Conservation (phyloP, 2,113 vertebrate species). For the Synchiropus splendidus region DNA sequence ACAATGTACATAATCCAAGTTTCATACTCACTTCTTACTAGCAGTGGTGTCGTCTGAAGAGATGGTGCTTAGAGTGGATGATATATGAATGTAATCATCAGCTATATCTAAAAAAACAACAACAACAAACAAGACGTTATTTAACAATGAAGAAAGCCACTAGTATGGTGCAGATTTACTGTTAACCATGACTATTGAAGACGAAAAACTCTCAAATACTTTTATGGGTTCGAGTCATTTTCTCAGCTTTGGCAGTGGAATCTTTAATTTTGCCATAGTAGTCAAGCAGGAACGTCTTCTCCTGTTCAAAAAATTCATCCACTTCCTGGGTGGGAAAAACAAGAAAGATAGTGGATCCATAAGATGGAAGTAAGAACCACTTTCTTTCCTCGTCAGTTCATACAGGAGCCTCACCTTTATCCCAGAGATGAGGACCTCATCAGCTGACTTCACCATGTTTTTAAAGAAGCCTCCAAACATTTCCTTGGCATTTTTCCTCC, state of each 20-base stretch:
- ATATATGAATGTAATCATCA: constrained; percentile 90
- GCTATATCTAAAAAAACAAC: constrained; percentile 78
- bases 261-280: constrained; percentile 93
- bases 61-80: constrained; percentile 76
- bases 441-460: constrained; percentile 89
- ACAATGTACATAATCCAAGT: too few species aligned
- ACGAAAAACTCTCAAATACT: constrained; percentile 55
- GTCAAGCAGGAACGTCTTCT: constrained; percentile 90
- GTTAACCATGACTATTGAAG: not conserved
- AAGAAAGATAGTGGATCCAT: not conserved
- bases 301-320: constrained; percentile 97
- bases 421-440: constrained; percentile 92
- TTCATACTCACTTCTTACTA: constrained; percentile 84
- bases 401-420: constrained; percentile 72
- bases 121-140: not conserved
- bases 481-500: constrained; percentile 94
- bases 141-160: not conserved
- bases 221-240: constrained; percentile 93
- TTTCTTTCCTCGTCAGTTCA: not conserved
- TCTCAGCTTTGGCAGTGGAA: constrained; percentile 89
- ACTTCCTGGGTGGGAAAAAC: constrained; percentile 73
- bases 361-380: not conserved
- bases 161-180: not conserved
- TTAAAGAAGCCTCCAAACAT: constrained; percentile 96
- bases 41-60: constrained; percentile 77